These are phyloP conservation scores for Schrankia costaestrigalis DNA, from an alignment of 2,888 invertebrate species.

Conservation along the genomic window DNA sequence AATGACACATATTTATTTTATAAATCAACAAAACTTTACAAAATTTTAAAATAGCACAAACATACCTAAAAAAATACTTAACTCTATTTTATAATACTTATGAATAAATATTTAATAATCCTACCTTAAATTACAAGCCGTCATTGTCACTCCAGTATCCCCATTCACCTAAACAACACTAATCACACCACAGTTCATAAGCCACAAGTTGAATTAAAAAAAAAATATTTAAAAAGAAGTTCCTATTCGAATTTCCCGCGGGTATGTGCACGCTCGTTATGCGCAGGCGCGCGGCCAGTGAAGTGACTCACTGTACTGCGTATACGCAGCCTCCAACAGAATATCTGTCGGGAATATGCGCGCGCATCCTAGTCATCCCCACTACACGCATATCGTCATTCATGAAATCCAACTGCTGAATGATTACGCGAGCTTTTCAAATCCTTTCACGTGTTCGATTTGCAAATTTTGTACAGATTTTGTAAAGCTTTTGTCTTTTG, in stretches of 20 bases:
- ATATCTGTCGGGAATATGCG: conserved; percentile 37
- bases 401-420: conserved; percentile 65
- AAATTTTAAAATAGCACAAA: background rate
- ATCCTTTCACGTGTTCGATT: conserved; percentile 13
- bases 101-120: conserved; percentile 16
- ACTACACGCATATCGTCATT: conserved; percentile 57
- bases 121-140: conserved; percentile 64
- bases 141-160: conserved; percentile 68
- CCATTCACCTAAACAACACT: conserved; percentile 48
- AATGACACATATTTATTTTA: background rate
- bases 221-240: conserved; percentile 28
- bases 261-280: conserved; percentile 39
- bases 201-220: conserved; percentile 28
- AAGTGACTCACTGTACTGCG: conserved; percentile 42
- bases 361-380: conserved; percentile 57
- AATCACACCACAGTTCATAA: conserved; percentile 50
- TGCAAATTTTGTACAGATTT: conserved; percentile 7
- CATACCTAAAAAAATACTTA: background rate
- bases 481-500: conserved; percentile 3
- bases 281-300: conserved; percentile 59
- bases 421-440: conserved; percentile 33
- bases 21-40: background rate
- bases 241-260: conserved; percentile 61
- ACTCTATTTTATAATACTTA: too few relatives aligned
- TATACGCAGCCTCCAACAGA: conserved; percentile 51